phyloP scores from a whole-genome alignment of 1,140 invertebrate species.

The Lordiphosa mommai region DNA sequence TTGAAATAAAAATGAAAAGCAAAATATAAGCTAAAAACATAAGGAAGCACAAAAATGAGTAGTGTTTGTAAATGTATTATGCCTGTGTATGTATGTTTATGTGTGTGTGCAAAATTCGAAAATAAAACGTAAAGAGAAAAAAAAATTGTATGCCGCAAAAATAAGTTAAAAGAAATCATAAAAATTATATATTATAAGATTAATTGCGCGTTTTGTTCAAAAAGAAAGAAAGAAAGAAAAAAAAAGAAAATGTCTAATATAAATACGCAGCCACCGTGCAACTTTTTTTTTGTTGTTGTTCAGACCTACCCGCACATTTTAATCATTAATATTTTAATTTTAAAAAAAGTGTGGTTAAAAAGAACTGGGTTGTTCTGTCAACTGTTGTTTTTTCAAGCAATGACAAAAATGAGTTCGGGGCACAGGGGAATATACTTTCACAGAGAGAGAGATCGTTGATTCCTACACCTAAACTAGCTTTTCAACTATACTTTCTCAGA shows the following conservation, averaged over 20 bases:
- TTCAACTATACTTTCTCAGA: slow-evolving; percentile 9
- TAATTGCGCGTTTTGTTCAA: slow-evolving; percentile 35
- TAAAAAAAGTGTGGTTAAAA: slow-evolving; percentile 44
- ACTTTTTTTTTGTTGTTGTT: slow-evolving; percentile 49
- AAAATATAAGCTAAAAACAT: slow-evolving; percentile 18
- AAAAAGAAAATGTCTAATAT: slow-evolving; percentile 20
- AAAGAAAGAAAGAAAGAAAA: slow-evolving; percentile 26
- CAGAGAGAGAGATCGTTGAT: neutral
- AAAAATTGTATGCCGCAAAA: slow-evolving; percentile 29
- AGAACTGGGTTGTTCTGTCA: slow-evolving; percentile 67
- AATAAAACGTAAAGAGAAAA: slow-evolving; percentile 67
- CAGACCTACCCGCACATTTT: slow-evolving; percentile 55
- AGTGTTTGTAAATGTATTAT: slow-evolving; percentile 17
- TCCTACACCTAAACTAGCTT: slow-evolving; percentile 5
- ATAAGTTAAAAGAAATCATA: slow-evolving; percentile 17
- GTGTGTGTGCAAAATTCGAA: slow-evolving; percentile 57
- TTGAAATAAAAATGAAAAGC: slow-evolving; percentile 22
- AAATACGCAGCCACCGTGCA: slow-evolving; percentile 77
- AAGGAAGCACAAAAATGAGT: slow-evolving; percentile 46
- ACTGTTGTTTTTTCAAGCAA: slow-evolving; percentile 55
- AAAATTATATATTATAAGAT: slow-evolving; percentile 21
- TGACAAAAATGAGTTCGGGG: slow-evolving; percentile 30
- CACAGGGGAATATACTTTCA: slow-evolving; percentile 1
- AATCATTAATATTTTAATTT: slow-evolving; percentile 11
- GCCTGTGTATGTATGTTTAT: slow-evolving; percentile 20